These are phyloP conservation scores for Labeo rohita DNA, from an alignment of 2,113 vertebrate genomes.

Conservation along the genomic window DNA sequence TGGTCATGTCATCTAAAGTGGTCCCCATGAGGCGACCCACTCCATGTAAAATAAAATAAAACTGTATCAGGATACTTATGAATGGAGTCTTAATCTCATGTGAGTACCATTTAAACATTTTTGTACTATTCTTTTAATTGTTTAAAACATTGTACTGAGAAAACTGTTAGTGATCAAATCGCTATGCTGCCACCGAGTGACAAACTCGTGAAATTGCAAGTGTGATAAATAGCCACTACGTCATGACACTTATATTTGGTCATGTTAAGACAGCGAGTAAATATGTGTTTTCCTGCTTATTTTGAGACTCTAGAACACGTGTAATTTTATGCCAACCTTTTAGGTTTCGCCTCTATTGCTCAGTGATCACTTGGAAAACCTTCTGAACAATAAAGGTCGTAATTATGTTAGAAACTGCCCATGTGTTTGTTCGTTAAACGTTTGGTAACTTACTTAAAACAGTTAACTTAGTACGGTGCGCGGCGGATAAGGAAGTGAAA, in stretches of 20 bases:
- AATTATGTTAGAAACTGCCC: background rate
- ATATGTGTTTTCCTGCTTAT: conserved; percentile 1
- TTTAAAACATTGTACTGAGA: background rate
- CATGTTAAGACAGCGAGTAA: background rate
- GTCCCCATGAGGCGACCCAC: background rate
- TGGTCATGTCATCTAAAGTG: background rate
- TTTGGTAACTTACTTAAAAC: background rate
- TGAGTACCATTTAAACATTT: background rate
- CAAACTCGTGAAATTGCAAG: background rate
- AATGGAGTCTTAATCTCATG: background rate
- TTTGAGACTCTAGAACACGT: background rate
- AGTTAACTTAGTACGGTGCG: background rate
- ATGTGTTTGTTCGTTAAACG: background rate
- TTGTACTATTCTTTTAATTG: background rate
- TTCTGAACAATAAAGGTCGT: background rate
- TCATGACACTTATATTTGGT: background rate
- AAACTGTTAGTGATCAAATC: background rate
- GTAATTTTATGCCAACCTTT: background rate
- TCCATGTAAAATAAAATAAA: background rate
- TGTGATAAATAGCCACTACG: background rate
- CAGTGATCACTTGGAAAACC: background rate
- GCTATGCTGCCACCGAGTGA: background rate
- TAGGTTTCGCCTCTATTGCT: background rate
- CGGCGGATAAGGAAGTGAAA: background rate
- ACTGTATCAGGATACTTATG: background rate